Percentiles rank a stretch among this genome's conserved stretches.
Evolutionary conservation across 2,888 invertebrate species (phyloP).

Genomic region (Melinopterus prodromus): DNA sequence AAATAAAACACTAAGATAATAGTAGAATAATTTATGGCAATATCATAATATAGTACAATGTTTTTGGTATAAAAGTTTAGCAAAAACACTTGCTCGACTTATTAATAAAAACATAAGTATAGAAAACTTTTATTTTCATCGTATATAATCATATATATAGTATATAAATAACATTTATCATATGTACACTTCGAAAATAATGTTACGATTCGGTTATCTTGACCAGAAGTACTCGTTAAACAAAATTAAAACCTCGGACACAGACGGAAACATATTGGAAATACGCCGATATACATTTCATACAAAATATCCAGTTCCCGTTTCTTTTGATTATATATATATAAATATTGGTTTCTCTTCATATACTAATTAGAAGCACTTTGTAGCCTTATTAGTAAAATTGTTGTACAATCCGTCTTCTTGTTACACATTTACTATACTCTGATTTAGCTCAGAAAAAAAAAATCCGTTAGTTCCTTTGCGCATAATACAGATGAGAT

Average conservation of each 20-base stretch:
- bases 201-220: conserved; percentile 36
- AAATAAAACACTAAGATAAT: conserved; percentile 33
- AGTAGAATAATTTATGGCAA: conserved; percentile 53
- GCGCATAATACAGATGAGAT: not conserved
- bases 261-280: conserved; percentile 39
- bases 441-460: conserved; percentile 11
- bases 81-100: conserved; percentile 54
- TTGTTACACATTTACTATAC: conserved; percentile 9
- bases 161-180: conserved; percentile 58
- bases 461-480: conserved; percentile 6
- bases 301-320: not conserved
- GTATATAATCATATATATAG: conserved; percentile 48
- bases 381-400: conserved; percentile 6
- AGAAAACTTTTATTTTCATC: conserved; percentile 48
- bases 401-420: not conserved
- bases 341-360: not conserved
- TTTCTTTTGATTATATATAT: not conserved
- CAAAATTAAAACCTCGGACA: conserved; percentile 40
- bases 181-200: conserved; percentile 53
- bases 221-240: conserved; percentile 60
- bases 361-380: conserved; percentile 4
- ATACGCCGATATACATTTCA: not conserved
- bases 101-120: conserved; percentile 54
- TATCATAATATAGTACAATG: conserved; percentile 37
- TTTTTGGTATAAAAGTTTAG: conserved; percentile 57